Conservation (phyloP, 2,888 invertebrate genomes). For the Apotomis betuletana region DNA sequence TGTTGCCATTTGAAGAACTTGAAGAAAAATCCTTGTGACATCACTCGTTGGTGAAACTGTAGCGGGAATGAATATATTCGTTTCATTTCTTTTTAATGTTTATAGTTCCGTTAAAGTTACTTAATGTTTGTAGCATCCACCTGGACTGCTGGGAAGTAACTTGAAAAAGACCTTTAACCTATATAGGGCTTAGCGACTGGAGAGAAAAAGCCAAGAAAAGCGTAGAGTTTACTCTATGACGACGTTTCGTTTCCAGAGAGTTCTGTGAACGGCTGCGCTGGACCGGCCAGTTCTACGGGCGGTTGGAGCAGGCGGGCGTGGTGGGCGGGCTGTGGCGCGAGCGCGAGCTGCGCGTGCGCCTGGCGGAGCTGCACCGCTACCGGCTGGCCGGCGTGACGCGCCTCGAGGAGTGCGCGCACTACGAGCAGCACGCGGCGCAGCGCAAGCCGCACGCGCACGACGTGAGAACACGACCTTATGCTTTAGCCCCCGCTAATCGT, state of each 20-base stretch:
- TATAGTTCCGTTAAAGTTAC: too few relatives aligned
- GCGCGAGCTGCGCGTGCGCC: constrained; percentile 91
- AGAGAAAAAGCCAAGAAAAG: too few relatives aligned
- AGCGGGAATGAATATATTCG: too few relatives aligned
- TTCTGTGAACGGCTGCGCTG: constrained; percentile 93
- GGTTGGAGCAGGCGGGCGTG: constrained; percentile 92
- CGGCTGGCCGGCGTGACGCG: constrained; percentile 93
- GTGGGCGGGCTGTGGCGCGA: constrained; percentile 91
- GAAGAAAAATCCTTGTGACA: too few relatives aligned
- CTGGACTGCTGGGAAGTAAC: too few relatives aligned
- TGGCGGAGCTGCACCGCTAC: constrained; percentile 92
- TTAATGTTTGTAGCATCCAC: too few relatives aligned
- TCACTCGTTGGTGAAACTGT: too few relatives aligned
- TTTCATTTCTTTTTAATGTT: too few relatives aligned
- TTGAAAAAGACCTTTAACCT: too few relatives aligned
- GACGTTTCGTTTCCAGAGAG: constrained; percentile 77
- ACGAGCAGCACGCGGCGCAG: constrained; percentile 90
- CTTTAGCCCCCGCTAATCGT: constrained; percentile 47
- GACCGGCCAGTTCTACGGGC: constrained; percentile 94
- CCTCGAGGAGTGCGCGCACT: constrained; percentile 93
- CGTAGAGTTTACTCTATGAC: too few relatives aligned
- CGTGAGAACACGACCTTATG: constrained; percentile 80
- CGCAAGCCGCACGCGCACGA: constrained; percentile 83
- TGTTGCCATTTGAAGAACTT: too few relatives aligned
- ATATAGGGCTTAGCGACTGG: too few relatives aligned